These are phyloP conservation scores for Leptopterna dolabrata DNA, from an alignment of 2,888 invertebrate genomes.

Conservation along the genomic window DNA sequence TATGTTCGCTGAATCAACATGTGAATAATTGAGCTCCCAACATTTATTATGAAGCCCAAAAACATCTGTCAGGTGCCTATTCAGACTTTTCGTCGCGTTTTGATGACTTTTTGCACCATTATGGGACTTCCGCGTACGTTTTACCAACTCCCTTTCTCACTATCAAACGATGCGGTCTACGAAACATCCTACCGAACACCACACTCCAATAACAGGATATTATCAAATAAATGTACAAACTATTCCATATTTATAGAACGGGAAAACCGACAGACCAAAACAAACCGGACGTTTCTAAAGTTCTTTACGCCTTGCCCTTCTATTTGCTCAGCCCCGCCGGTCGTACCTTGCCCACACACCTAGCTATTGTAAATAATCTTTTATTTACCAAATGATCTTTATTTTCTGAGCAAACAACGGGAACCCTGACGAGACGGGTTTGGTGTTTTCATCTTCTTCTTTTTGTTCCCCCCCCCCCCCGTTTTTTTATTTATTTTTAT, in stretches of 20 bases:
- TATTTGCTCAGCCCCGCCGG: slow-evolving; percentile 44
- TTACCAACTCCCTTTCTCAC: too few species aligned
- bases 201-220: neutral
- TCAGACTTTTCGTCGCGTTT: too few species aligned
- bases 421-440: slow-evolving; percentile 51
- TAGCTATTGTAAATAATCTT: slow-evolving; percentile 60
- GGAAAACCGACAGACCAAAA: slow-evolving; percentile 10
- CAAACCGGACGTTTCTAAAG: slow-evolving; percentile 46
- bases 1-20: too few species aligned
- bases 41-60: too few species aligned
- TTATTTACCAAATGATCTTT: slow-evolving; percentile 60
- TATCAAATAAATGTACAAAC: slow-evolving; percentile 13
- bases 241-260: slow-evolving; percentile 47
- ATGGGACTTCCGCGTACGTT: too few species aligned
- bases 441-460: slow-evolving; percentile 57
- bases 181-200: neutral
- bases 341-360: slow-evolving; percentile 56
- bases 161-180: too few species aligned
- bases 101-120: too few species aligned
- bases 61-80: too few species aligned
- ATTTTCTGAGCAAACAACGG: slow-evolving; percentile 59
- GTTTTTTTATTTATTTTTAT: neutral
- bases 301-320: slow-evolving; percentile 44
- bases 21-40: too few species aligned
- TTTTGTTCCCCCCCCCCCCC: too few species aligned